phyloP scores from a whole-genome alignment of 2,113 vertebrate species.

The Barnardius zonarius region DNA sequence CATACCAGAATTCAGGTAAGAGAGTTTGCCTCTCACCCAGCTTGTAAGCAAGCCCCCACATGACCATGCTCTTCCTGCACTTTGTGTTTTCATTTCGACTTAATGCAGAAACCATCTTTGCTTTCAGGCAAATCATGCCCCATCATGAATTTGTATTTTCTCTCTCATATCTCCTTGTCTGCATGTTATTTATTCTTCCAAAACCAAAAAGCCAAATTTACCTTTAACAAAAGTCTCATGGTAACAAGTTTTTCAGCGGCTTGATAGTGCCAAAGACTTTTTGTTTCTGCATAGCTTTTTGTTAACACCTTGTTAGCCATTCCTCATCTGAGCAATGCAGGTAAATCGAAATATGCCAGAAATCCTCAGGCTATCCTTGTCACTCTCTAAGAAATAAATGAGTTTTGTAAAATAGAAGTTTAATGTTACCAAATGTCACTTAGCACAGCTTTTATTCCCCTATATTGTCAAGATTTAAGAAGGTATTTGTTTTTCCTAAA shows the following conservation, averaged over 20 bases:
- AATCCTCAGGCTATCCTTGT: not conserved
- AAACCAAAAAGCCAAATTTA: not conserved
- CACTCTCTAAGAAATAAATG: not conserved
- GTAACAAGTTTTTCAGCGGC: not conserved
- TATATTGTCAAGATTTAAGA: not conserved
- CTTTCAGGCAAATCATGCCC: not conserved
- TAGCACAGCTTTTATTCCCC: not conserved
- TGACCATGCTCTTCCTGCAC: not conserved
- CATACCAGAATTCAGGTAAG: not conserved
- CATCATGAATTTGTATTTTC: not conserved
- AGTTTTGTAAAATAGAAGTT: not conserved
- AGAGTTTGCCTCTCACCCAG: not conserved
- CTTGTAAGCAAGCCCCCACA: not conserved
- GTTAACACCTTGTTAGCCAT: not conserved
- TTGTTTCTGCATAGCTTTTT: not conserved
- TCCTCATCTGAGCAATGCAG: not conserved
- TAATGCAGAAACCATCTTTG: not conserved
- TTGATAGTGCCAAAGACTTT: not conserved
- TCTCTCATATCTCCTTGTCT: not conserved
- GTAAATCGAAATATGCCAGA: not conserved
- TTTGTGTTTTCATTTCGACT: fast-evolving
- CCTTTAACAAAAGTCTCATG: not conserved
- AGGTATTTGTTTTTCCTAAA: not conserved
- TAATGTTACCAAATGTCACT: not conserved
- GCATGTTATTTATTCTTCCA: not conserved